Percentiles rank a stretch among this genome's conserved stretches.
Evolutionary conservation across 2,113 vertebrate genomes (phyloP).

Genomic region (Clarias macrocephalus): DNA sequence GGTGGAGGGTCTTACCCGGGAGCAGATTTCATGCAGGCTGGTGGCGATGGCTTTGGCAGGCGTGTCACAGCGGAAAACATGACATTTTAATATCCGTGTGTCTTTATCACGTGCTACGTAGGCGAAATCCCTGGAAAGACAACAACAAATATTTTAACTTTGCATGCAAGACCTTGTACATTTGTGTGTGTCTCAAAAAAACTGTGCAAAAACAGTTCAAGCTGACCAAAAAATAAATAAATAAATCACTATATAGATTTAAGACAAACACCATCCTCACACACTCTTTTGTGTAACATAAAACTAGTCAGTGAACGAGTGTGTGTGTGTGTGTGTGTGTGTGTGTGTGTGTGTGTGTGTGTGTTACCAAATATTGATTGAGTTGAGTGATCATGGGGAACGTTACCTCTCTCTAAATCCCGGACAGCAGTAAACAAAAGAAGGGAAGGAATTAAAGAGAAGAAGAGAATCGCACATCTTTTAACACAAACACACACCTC

Average conservation of each 20-base stretch:
- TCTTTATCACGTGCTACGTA: conserved; percentile 97
- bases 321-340: background rate
- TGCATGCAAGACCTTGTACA: background rate
- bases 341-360: background rate
- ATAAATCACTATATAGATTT: conserved; percentile 22
- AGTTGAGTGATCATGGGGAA: conserved; percentile 27
- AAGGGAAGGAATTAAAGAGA: conserved; percentile 49
- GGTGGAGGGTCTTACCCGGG: conserved; percentile 80
- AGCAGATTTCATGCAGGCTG: conserved; percentile 98
- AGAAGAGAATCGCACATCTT: background rate
- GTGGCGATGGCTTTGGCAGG: conserved; percentile 99
- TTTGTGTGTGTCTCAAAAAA: background rate
- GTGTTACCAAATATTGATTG: background rate
- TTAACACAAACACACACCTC: background rate
- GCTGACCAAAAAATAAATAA: background rate
- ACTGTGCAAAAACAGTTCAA: too few species aligned
- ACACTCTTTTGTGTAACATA: background rate
- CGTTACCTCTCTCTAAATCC: conserved; percentile 90
- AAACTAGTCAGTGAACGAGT: background rate
- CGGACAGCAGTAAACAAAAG: conserved; percentile 67
- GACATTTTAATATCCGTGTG: conserved; percentile 97
- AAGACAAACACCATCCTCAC: conserved; percentile 22
- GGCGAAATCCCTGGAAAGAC: conserved; percentile 86
- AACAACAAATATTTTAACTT: background rate
- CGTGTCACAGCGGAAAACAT: conserved; percentile 98